These are phyloP conservation scores for Montipora capitata DNA, from an alignment of 92 coral and sea anemone genomes.

Conservation along the genomic window DNA sequence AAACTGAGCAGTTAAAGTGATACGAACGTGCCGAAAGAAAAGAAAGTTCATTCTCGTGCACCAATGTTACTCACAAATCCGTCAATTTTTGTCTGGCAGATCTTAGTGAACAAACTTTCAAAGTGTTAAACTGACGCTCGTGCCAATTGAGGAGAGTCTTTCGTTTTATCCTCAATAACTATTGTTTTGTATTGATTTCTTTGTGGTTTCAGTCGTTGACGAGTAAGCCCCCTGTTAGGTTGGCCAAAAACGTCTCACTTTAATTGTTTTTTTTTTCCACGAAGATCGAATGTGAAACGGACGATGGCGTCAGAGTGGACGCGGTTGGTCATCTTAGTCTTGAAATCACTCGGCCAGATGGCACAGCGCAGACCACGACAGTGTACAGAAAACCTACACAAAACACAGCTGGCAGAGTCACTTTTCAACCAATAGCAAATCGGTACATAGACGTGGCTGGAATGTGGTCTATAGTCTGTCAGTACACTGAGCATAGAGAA, in stretches of 20 bases:
- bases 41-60: too few relatives aligned
- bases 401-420: conserved; percentile 74
- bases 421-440: conserved; percentile 72
- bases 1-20: too few relatives aligned
- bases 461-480: conserved; percentile 79
- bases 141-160: too few relatives aligned
- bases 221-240: too few relatives aligned
- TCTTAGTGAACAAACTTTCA: too few relatives aligned
- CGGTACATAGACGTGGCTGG: conserved; percentile 83
- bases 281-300: conserved; percentile 86
- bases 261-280: background rate
- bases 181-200: too few relatives aligned
- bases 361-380: conserved; percentile 34
- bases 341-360: conserved; percentile 71
- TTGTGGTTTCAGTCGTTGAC: too few relatives aligned
- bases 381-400: conserved; percentile 88
- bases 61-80: too few relatives aligned
- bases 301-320: conserved; percentile 87
- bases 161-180: too few relatives aligned
- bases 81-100: too few relatives aligned
- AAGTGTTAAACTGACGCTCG: too few relatives aligned
- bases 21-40: too few relatives aligned
- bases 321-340: conserved; percentile 74
- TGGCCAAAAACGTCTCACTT: background rate
- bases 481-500: conserved; percentile 82